phyloP scores from a whole-genome alignment of 92 coral and sea anemone genomes.

The Zoanthus solanderi region DNA sequence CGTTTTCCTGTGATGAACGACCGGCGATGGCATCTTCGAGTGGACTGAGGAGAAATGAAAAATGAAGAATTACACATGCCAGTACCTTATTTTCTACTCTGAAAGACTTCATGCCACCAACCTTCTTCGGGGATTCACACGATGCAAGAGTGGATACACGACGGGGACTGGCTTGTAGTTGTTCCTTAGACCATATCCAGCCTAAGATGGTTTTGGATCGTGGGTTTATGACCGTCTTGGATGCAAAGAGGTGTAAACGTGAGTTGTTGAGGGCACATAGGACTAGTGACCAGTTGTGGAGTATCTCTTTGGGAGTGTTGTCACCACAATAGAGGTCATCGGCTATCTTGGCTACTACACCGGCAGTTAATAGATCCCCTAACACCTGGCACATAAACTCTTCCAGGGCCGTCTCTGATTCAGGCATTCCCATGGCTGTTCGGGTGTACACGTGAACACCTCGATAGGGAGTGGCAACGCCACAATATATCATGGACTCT shows the following conservation, averaged over 20 bases:
- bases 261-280: slow-evolving; percentile 43
- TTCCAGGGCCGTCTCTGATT: slow-evolving; percentile 70
- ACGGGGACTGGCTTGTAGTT: neutral
- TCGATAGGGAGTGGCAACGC: no score
- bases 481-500: neutral
- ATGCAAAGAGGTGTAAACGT: slow-evolving; percentile 29
- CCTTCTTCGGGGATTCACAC: neutral
- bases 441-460: slow-evolving; percentile 53
- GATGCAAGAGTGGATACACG: neutral
- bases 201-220: slow-evolving; percentile 8
- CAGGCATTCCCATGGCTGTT: slow-evolving; percentile 73
- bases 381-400: slow-evolving; percentile 68
- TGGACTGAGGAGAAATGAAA: slow-evolving; percentile 12
- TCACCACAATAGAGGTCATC: slow-evolving; percentile 28
- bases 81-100: neutral
- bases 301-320: slow-evolving; percentile 24
- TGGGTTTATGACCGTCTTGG: slow-evolving; percentile 47
- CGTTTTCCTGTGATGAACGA: slow-evolving; percentile 8
- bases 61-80: slow-evolving; percentile 24
- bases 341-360: slow-evolving; percentile 53
- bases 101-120: neutral
- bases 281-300: slow-evolving; percentile 39
- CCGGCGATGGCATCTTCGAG: neutral
- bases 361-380: slow-evolving; percentile 55
- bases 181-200: neutral